phyloP scores from a whole-genome alignment of 2,888 invertebrate genomes.

The Chrysodeixis includens region DNA sequence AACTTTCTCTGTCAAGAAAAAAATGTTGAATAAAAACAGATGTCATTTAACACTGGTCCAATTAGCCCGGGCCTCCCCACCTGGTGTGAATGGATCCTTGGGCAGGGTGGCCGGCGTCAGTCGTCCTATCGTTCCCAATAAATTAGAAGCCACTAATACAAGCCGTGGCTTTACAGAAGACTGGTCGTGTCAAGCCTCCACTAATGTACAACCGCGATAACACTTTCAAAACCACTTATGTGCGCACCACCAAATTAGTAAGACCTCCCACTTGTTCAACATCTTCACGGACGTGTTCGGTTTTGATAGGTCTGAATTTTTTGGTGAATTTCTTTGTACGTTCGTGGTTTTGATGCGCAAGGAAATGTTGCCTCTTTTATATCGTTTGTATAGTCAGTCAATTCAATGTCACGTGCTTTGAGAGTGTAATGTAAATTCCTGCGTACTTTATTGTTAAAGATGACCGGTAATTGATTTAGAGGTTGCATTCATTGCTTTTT shows the following conservation, averaged over 20 bases:
- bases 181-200: constrained; percentile 85
- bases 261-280: constrained; percentile 54
- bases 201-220: constrained; percentile 88
- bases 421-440: constrained; percentile 81
- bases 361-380: constrained; percentile 80
- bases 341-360: constrained; percentile 76
- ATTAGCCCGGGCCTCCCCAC: constrained; percentile 67
- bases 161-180: constrained; percentile 87
- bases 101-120: constrained; percentile 88
- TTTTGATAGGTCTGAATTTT: constrained; percentile 46
- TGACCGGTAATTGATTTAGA: constrained; percentile 81
- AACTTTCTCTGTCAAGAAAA: constrained; percentile 38
- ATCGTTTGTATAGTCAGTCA: constrained; percentile 76
- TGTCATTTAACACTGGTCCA: constrained; percentile 39
- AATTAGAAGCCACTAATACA: constrained; percentile 89
- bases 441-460: constrained; percentile 80
- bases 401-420: constrained; percentile 77
- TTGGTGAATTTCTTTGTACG: constrained; percentile 58
- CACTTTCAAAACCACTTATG: constrained; percentile 85
- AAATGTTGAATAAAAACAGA: constrained; percentile 38
- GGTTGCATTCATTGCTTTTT: constrained; percentile 71
- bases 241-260: constrained; percentile 65
- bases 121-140: constrained; percentile 88
- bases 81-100: constrained; percentile 84
- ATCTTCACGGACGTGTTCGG: constrained; percentile 8